phyloP scores from a whole-genome alignment of 2,888 invertebrate genomes.

The Rhabditoides inermis region DNA sequence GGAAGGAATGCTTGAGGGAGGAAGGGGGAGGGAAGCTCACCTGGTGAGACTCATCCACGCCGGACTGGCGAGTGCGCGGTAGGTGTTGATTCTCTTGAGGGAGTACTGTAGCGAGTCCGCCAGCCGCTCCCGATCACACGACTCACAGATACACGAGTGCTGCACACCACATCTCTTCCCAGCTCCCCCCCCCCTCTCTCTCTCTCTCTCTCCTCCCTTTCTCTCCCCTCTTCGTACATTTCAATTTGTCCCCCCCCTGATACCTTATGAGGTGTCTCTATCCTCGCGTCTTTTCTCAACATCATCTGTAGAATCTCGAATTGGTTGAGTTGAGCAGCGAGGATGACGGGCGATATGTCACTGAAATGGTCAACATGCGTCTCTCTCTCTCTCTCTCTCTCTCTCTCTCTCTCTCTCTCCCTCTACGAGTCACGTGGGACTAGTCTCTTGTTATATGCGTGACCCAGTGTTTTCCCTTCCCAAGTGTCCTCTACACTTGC shows the following conservation, averaged over 20 bases:
- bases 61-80: conserved; percentile 59
- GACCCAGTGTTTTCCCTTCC: too few species aligned
- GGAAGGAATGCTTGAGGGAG: background rate
- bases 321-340: conserved; percentile 55
- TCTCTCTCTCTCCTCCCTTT: too few species aligned
- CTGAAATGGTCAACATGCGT: conserved; percentile 16
- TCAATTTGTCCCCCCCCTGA: too few species aligned
- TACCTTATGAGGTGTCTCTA: conserved; percentile 42
- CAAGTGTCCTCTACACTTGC: too few species aligned
- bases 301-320: conserved; percentile 60
- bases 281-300: conserved; percentile 52
- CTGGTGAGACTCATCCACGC: conserved; percentile 60
- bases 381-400: too few species aligned
- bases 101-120: conserved; percentile 59
- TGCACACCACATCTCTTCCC: too few species aligned
- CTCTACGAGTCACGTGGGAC: too few species aligned
- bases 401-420: too few species aligned
- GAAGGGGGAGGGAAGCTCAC: background rate
- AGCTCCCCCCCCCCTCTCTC: too few species aligned
- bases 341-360: conserved; percentile 47
- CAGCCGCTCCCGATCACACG: conserved; percentile 34
- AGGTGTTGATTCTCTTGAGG: conserved; percentile 55
- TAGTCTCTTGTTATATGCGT: too few species aligned
- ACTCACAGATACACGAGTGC: conserved; percentile 32
- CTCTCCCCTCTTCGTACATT: background rate